Conservation (phyloP, 2,113 vertebrate genomes). For the Abramis brama region DNA sequence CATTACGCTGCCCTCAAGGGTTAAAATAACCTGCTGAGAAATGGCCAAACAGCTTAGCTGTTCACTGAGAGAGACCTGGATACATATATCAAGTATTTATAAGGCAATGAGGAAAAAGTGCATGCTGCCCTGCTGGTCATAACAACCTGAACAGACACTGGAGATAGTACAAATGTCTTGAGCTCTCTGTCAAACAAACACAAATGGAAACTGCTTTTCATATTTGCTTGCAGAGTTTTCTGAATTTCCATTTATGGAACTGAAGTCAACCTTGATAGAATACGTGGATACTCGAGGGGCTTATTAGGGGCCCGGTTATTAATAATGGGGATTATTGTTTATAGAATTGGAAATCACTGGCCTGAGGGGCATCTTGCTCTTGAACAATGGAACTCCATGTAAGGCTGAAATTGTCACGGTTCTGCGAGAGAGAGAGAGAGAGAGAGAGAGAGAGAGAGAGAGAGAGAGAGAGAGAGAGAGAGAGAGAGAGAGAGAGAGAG, state of each 20-base stretch:
- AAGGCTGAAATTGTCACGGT: conserved; percentile 45
- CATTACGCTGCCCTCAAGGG: background rate
- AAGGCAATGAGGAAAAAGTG: conserved; percentile 14
- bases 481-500: no score
- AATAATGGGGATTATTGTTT: conserved; percentile 36
- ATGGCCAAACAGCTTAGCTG: background rate
- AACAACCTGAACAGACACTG: conserved; percentile 31
- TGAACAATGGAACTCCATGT: conserved; percentile 58
- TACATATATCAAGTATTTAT: conserved; percentile 26
- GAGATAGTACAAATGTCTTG: conserved; percentile 31
- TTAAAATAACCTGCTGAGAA: conserved; percentile 20
- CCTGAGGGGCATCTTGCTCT: conserved; percentile 60
- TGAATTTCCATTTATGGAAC: conserved; percentile 41
- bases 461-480: no score
- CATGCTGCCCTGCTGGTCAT: conserved; percentile 41
- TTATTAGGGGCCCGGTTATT: conserved; percentile 33
- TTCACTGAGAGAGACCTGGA: conserved; percentile 6
- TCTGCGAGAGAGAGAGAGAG: background rate
- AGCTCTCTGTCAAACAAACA: conserved; percentile 42
- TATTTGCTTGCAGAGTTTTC: conserved; percentile 14
- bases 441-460: no score
- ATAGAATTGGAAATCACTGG: conserved; percentile 47
- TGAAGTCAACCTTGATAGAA: conserved; percentile 20
- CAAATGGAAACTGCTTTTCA: conserved; percentile 37
- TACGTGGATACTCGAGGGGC: conserved; percentile 14